These are phyloP conservation scores for Platichthys flesus DNA, from an alignment of 2,113 vertebrate species.

Conservation along the genomic window DNA sequence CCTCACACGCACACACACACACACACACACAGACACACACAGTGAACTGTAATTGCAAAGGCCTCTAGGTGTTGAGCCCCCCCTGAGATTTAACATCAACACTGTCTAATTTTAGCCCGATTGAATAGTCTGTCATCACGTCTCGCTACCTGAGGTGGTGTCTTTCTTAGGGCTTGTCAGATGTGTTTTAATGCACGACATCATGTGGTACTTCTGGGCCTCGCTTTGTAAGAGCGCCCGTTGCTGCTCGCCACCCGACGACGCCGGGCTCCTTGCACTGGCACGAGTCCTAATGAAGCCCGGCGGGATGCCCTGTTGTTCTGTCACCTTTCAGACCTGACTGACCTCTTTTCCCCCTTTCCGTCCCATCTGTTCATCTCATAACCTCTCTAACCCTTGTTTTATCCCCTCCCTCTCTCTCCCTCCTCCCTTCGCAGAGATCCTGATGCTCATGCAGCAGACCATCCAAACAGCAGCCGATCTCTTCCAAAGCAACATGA, in stretches of 20 bases:
- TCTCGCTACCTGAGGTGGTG: constrained; percentile 56
- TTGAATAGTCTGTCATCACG: constrained; percentile 72
- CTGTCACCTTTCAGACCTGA: constrained; percentile 64
- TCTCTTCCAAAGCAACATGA: constrained; percentile 61
- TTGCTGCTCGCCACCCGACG: constrained; percentile 62
- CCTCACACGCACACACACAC: constrained; percentile 9
- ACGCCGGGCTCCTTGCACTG: constrained; percentile 46
- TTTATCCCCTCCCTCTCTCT: background rate
- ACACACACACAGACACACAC: constrained; percentile 20
- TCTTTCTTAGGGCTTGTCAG: constrained; percentile 70
- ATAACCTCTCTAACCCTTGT: constrained; percentile 10
- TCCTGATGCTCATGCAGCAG: constrained; percentile 62
- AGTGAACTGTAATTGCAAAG: constrained; percentile 52
- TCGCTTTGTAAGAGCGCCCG: constrained; percentile 66
- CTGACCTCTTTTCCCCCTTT: constrained; percentile 11
- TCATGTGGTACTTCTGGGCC: constrained; percentile 53
- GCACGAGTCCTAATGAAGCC: constrained; percentile 72
- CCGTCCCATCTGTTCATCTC: constrained; percentile 37
- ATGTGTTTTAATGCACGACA: constrained; percentile 69
- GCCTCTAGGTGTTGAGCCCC: constrained; percentile 61
- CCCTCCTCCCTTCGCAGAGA: constrained; percentile 65
- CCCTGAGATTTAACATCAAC: constrained; percentile 61
- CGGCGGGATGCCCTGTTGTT: constrained; percentile 70
- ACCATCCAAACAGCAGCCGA: constrained; percentile 37
- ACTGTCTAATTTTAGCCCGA: constrained; percentile 73